These are phyloP conservation scores for Eupeodes latifasciatus DNA, from an alignment of 2,888 invertebrate species.

Conservation along the genomic window DNA sequence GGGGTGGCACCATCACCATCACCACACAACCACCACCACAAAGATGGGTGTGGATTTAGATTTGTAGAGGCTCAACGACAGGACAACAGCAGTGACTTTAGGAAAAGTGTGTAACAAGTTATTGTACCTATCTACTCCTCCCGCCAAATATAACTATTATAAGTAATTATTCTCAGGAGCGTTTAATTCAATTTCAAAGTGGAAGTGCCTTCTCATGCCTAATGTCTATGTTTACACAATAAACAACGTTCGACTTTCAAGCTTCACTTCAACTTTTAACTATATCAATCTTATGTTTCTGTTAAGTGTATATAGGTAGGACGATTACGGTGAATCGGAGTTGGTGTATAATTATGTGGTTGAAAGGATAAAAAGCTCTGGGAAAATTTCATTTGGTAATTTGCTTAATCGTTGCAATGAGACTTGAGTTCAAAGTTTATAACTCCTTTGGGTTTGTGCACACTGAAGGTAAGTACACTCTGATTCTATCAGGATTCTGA, in stretches of 20 bases:
- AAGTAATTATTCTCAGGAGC: conserved; percentile 18
- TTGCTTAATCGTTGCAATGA: conserved; percentile 8
- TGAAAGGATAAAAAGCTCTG: neutral
- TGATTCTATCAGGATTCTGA: neutral
- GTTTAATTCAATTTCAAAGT: conserved; percentile 12
- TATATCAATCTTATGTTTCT: neutral
- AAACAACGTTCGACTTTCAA: neutral
- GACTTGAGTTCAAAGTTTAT: conserved; percentile 3
- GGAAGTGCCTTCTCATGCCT: conserved; percentile 14
- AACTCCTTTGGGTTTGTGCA: neutral
- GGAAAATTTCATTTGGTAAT: conserved; percentile 6
- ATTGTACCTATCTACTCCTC: neutral
- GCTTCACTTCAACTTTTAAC: neutral
- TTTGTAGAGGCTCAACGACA: neutral
- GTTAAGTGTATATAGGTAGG: neutral
- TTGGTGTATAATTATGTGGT: neutral
- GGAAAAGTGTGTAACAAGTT: conserved; percentile 21
- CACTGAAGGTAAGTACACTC: neutral
- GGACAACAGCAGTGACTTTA: neutral
- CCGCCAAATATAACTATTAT: neutral
- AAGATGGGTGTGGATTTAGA: neutral
- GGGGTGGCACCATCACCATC: neutral
- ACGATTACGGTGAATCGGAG: neutral
- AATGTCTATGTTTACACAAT: conserved; percentile 18
- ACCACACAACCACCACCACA: neutral